phyloP scores from a whole-genome alignment of 2,113 vertebrate genomes.

The Oreotrochilus melanogaster region DNA sequence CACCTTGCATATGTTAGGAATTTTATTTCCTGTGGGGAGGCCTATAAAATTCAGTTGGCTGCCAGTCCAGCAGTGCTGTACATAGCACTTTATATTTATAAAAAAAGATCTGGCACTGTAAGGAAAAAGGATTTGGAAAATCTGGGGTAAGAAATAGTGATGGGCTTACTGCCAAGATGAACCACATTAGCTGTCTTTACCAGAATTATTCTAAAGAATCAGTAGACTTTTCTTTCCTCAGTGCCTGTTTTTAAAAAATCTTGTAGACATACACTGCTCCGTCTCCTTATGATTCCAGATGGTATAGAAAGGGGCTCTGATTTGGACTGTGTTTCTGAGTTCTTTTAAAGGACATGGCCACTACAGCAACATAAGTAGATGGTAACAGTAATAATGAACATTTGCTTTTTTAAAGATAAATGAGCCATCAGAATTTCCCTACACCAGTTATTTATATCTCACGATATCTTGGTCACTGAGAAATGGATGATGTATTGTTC shows the following conservation, averaged over 20 bases:
- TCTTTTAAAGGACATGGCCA: not conserved
- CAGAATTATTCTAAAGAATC: constrained; percentile 7
- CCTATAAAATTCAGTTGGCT: not conserved
- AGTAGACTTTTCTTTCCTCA: not conserved
- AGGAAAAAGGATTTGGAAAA: not conserved
- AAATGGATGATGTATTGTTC: not conserved
- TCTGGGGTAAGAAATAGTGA: not conserved
- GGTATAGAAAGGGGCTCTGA: not conserved
- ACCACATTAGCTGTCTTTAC: not conserved
- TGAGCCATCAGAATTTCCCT: not conserved
- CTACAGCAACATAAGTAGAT: not conserved
- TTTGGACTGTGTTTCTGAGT: not conserved
- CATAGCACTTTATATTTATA: not conserved
- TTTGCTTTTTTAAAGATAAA: not conserved
- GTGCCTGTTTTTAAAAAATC: not conserved
- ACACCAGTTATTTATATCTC: not conserved
- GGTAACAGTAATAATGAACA: not conserved
- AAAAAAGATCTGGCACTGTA: not conserved
- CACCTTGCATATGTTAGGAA: not conserved
- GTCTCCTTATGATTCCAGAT: not conserved
- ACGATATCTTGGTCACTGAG: not conserved
- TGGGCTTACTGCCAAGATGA: not conserved
- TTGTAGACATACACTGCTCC: not conserved
- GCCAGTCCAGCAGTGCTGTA: not conserved
- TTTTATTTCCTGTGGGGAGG: not conserved